A percentile compares a stretch with the other conserved stretches of the same genome.
These are phyloP conservation scores for Pangasius mekongensis DNA, from an alignment of 2,797 vertebrate species.

Conservation along the genomic window DNA sequence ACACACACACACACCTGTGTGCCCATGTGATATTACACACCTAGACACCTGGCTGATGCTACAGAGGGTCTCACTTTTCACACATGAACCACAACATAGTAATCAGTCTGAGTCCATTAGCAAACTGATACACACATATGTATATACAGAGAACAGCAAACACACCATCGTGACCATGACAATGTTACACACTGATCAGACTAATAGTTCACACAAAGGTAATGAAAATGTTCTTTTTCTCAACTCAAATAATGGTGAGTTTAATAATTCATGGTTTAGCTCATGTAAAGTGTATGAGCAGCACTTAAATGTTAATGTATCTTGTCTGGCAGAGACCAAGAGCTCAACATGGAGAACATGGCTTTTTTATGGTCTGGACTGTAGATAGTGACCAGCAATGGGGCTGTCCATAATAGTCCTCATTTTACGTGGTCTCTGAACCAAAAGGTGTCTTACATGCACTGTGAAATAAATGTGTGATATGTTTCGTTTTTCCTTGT, in stretches of 20 bases:
- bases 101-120: conserved; percentile 41
- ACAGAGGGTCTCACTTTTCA: conserved; percentile 69
- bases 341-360: conserved; percentile 15
- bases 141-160: not conserved
- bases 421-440: not conserved
- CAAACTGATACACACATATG: not conserved
- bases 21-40: conserved; percentile 44
- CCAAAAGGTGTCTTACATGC: not conserved
- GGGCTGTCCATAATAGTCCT: not conserved
- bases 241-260: conserved; percentile 52
- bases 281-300: conserved; percentile 56
- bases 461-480: not conserved
- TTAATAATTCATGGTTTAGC: conserved; percentile 52
- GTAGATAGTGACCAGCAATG: conserved; percentile 8
- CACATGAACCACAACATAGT: conserved; percentile 66
- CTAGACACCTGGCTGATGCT: conserved; percentile 61
- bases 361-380: conserved; percentile 18
- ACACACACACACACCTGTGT: conserved; percentile 4
- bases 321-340: conserved; percentile 24
- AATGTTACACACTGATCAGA: conserved; percentile 8
- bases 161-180: not conserved
- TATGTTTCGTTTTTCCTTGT: not conserved
- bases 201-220: conserved; percentile 1
- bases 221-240: conserved; percentile 14
- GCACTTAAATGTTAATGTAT: conserved; percentile 61